Conservation (phyloP, 2,888 invertebrate species). For the Sisyra nigra region DNA sequence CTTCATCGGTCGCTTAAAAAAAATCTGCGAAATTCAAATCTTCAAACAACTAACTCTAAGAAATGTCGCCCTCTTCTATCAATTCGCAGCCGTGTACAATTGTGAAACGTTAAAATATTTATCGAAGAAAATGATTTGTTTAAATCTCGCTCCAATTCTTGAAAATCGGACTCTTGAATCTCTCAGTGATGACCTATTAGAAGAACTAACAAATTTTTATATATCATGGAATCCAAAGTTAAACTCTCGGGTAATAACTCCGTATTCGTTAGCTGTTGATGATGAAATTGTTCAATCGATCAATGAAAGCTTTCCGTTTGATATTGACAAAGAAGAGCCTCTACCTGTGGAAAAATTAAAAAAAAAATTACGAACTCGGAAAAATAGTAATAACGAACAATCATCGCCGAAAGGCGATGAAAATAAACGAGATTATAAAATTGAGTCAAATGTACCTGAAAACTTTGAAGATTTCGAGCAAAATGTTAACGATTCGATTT, state of each 20-base stretch:
- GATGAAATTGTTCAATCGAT: constrained; percentile 37
- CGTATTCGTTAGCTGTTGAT: constrained; percentile 41
- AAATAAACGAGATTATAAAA: constrained; percentile 19
- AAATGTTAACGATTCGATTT: too few species aligned
- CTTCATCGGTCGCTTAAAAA: constrained; percentile 50
- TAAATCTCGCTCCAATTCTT: constrained; percentile 56
- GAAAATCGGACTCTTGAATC: constrained; percentile 49
- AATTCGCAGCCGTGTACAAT: constrained; percentile 61
- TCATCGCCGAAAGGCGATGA: constrained; percentile 22
- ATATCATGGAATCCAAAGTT: constrained; percentile 39
- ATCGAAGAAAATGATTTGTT: constrained; percentile 61
- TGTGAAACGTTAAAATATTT: constrained; percentile 51
- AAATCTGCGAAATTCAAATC: constrained; percentile 52
- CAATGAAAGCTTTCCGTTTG: constrained; percentile 27
- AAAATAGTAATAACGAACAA: constrained; percentile 22
- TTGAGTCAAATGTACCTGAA: constrained; percentile 12
- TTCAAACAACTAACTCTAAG: constrained; percentile 49
- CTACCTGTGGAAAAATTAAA: constrained; percentile 21
- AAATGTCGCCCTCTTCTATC: constrained; percentile 60
- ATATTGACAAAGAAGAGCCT: constrained; percentile 27
- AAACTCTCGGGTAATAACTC: constrained; percentile 49
- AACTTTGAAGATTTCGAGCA: constrained; percentile 8
- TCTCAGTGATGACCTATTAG: constrained; percentile 41
- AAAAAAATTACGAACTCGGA: constrained; percentile 18
- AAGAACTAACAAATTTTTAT: constrained; percentile 51